Evolutionary conservation across 2,797 vertebrate species (phyloP).

Genomic region (Pantherophis alleghaniensis): DNA sequence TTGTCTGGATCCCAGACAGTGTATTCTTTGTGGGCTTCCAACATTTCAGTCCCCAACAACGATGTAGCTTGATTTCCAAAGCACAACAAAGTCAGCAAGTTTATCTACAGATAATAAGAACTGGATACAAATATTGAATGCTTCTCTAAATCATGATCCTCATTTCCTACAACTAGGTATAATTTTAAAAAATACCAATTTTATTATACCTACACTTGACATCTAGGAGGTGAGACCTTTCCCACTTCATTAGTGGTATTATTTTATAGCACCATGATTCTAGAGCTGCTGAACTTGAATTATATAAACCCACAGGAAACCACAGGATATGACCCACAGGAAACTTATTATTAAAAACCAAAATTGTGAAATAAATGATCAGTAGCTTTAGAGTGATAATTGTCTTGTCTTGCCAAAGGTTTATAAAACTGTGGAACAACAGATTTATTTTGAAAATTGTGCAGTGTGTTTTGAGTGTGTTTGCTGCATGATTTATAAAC

Average conservation of each 20-base stretch:
- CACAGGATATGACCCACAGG: neutral
- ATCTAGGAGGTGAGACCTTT: neutral
- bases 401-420: neutral
- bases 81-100: neutral
- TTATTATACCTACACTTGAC: neutral
- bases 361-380: slow-evolving; percentile 20
- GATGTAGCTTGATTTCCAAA: neutral
- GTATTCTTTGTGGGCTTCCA: neutral
- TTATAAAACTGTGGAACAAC: neutral
- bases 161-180: neutral
- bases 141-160: neutral
- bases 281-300: neutral
- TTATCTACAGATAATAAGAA: neutral
- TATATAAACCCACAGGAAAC: neutral
- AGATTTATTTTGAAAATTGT: neutral
- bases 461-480: neutral
- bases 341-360: slow-evolving; percentile 10
- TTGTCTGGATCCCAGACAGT: neutral
- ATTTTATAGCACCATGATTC: slow-evolving; percentile 12
- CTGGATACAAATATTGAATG: neutral
- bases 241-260: neutral
- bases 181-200: neutral
- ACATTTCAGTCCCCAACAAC: neutral
- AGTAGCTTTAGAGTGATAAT: slow-evolving; percentile 19
- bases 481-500: neutral